phyloP scores from a whole-genome alignment of 2,113 vertebrate species.

The Ptyas mucosa region DNA sequence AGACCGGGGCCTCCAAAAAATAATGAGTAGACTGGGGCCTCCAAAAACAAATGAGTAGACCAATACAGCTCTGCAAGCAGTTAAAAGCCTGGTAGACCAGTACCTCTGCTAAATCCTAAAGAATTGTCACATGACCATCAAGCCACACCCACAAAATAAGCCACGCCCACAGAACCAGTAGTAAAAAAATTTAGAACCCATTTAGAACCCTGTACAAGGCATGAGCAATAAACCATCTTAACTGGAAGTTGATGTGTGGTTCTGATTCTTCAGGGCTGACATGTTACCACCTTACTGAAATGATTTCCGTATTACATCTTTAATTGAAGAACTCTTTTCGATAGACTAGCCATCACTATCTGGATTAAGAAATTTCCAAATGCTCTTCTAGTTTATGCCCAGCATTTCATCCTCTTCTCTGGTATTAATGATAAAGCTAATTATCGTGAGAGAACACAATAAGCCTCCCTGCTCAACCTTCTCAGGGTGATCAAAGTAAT shows the following conservation, averaged over 20 bases:
- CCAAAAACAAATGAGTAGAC: too few relatives aligned
- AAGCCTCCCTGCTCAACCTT: not conserved
- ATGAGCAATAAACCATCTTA: not conserved
- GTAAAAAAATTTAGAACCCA: too few relatives aligned
- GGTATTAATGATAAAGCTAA: not conserved
- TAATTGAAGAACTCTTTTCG: not conserved
- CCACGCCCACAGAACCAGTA: too few relatives aligned
- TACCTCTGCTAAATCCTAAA: too few relatives aligned
- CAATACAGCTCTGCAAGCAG: too few relatives aligned
- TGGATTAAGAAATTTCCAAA: not conserved
- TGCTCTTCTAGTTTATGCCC: not conserved
- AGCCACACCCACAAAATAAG: too few relatives aligned
- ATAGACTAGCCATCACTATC: not conserved
- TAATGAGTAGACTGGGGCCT: too few relatives aligned
- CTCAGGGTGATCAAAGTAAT: not conserved
- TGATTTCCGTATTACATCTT: not conserved
- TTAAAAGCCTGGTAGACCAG: too few relatives aligned
- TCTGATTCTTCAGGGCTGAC: not conserved
- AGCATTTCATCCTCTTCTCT: not conserved
- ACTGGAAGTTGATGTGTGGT: not conserved
- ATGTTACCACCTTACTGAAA: not conserved
- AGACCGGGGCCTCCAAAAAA: too few relatives aligned
- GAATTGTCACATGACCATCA: too few relatives aligned
- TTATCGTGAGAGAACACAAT: not conserved
- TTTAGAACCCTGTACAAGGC: too few relatives aligned